A percentile compares a stretch with the other conserved stretches of the same genome.
Conservation (phyloP, 2,113 vertebrate species). For the Bothrops jararaca region DNA sequence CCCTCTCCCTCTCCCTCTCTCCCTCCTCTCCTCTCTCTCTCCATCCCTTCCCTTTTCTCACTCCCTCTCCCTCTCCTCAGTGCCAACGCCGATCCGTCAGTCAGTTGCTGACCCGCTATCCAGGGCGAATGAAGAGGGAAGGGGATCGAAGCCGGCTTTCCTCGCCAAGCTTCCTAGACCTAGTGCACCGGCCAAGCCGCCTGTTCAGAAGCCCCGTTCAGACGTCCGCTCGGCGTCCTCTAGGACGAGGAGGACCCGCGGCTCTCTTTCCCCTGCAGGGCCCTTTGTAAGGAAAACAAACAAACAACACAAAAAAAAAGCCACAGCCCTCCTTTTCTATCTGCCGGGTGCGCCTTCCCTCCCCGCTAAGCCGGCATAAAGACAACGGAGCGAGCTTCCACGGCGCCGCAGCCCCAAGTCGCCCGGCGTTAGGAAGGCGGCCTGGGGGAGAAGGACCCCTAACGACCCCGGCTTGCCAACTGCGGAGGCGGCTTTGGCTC, state of each 20-base stretch:
- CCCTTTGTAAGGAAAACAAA: neutral
- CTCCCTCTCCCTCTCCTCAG: neutral
- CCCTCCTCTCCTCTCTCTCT: neutral
- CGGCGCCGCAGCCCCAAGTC: neutral
- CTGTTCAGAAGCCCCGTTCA: neutral
- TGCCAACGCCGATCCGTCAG: too few relatives aligned
- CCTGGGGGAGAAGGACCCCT: neutral
- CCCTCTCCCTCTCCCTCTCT: neutral
- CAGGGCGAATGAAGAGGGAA: neutral
- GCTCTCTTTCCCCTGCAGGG: neutral
- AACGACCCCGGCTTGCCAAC: neutral
- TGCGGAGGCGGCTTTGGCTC: neutral
- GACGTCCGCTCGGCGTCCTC: neutral
- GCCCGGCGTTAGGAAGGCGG: too few relatives aligned
- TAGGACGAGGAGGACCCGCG: neutral
- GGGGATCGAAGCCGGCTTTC: neutral
- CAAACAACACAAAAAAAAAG: too few relatives aligned
- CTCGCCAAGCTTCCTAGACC: neutral
- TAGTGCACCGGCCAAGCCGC: neutral
- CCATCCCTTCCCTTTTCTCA: neutral
- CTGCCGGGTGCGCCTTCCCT: neutral
- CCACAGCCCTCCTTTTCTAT: neutral
- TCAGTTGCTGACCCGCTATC: neutral
- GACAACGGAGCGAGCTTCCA: neutral
- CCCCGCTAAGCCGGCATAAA: neutral